Evolutionary conservation across 2,888 invertebrate genomes (phyloP), one percentile per base, ranked within the genome.

Genomic region (Halocaridina rubra): DNA sequence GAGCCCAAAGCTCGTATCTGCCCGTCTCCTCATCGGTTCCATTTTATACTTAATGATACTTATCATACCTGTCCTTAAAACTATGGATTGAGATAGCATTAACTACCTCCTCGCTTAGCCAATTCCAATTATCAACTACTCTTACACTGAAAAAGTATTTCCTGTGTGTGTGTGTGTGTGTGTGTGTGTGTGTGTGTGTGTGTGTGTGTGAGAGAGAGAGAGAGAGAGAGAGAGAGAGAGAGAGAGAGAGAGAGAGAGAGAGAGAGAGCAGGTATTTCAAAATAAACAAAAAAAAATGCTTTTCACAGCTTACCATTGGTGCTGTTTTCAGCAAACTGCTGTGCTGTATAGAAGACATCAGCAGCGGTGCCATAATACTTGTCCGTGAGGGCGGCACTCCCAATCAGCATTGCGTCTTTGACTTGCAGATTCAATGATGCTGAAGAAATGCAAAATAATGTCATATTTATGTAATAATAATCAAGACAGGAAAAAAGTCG

Each of bases 221-320:
- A 10, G 8, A 19, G 32, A 16, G 24, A 16, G n/a, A 7, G n/a
- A 16, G 19, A 72, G 39, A 33, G 72, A 72, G 72, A 72, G 72
- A 72, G 72, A 72, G 53, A 53, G 71, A 71, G 71, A 71, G 71
- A 71, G 71, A 71, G 71, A 71, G 71, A 71, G 71, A 71, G 71
- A 32, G 71, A 71, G 71, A 71, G 1, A 71, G 16, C 19, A 1
- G 53, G 19, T n/a, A n/a, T n/a, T n/a, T n/a, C n/a, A n/a, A n/a
- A n/a, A n/a, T n/a, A n/a, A n/a, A n/a, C n/a, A n/a, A n/a, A n/a
- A n/a, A n/a, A n/a, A n/a, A n/a, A n/a, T n/a, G n/a, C n/a, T n/a
- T n/a, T n/a, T n/a, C n/a, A n/a, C n/a, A n/a, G n/a, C n/a, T n/a
- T n/a, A n/a, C n/a, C n/a, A n/a, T n/a, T n/a, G n/a, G n/a, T n/a